Percentiles rank a stretch among this genome's conserved stretches.
Conservation (phyloP, 2,113 vertebrate genomes). For the Cebidichthys violaceus region DNA sequence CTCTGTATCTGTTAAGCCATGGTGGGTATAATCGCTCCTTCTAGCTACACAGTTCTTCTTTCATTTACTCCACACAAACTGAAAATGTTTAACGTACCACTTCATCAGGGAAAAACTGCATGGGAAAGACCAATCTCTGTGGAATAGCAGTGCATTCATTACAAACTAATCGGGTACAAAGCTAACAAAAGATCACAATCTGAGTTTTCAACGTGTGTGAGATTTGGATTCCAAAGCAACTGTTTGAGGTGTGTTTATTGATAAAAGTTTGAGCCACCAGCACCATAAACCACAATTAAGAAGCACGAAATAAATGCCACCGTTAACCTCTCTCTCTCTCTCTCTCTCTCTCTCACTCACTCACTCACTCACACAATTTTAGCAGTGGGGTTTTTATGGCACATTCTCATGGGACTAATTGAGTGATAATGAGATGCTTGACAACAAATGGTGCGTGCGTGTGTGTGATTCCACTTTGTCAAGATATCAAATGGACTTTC, state of each 20-base stretch:
- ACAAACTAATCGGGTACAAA: neutral
- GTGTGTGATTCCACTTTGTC: neutral
- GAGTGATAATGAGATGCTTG: constrained; percentile 32
- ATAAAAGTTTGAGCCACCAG: constrained; percentile 20
- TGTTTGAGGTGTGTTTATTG: constrained; percentile 12
- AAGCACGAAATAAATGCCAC: neutral
- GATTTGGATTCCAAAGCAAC: constrained; percentile 26
- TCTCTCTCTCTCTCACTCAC: neutral
- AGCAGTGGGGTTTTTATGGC: constrained; percentile 9
- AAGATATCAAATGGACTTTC: neutral
- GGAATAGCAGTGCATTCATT: neutral
- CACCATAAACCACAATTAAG: constrained; percentile 31
- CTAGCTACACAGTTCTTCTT: neutral
- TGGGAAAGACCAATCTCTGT: neutral
- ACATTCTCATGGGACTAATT: constrained; percentile 6
- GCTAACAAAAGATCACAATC: neutral
- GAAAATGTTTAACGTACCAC: neutral
- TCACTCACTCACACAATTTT: neutral
- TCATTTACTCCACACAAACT: neutral
- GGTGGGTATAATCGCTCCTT: neutral
- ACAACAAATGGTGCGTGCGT: constrained; percentile 20
- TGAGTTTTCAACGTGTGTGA: neutral
- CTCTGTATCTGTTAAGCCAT: neutral
- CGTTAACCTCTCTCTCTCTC: neutral
- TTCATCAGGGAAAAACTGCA: neutral